These are phyloP conservation scores for Myotis daubentonii DNA, from an alignment of 2,797 vertebrate species.

Conservation along the genomic window DNA sequence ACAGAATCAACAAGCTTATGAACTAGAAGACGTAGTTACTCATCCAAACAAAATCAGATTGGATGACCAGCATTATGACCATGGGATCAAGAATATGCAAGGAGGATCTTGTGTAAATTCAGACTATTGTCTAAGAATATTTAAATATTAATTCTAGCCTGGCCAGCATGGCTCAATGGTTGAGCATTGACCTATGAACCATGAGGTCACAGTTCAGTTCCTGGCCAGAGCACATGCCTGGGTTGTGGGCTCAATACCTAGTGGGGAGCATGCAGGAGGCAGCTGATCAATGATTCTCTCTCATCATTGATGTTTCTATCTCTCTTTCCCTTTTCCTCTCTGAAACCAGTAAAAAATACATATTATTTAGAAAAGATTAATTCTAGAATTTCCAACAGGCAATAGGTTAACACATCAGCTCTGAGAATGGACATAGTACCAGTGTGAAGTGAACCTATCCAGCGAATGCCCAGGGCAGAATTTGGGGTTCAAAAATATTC, in stretches of 20 bases:
- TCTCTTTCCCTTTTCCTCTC: too few relatives aligned
- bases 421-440: neutral
- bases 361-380: neutral
- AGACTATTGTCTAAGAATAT: neutral
- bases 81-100: neutral
- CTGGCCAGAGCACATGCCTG: too few relatives aligned
- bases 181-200: too few relatives aligned
- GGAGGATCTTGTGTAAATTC: neutral
- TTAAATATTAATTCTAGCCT: neutral
- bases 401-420: neutral
- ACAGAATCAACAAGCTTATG: neutral
- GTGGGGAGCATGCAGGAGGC: too few relatives aligned
- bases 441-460: neutral
- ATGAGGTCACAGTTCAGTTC: too few relatives aligned
- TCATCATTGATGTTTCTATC: too few relatives aligned
- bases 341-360: too few relatives aligned
- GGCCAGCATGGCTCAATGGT: too few relatives aligned
- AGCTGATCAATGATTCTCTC: too few relatives aligned
- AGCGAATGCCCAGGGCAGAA: neutral
- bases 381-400: slow-evolving; percentile 9
- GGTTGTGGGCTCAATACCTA: too few relatives aligned
- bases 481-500: neutral
- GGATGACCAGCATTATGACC: neutral
- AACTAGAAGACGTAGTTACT: neutral
- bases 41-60: neutral